Evolutionary conservation across 2,797 vertebrate genomes (phyloP).

Genomic region (Notoglanidium macrostoma): DNA sequence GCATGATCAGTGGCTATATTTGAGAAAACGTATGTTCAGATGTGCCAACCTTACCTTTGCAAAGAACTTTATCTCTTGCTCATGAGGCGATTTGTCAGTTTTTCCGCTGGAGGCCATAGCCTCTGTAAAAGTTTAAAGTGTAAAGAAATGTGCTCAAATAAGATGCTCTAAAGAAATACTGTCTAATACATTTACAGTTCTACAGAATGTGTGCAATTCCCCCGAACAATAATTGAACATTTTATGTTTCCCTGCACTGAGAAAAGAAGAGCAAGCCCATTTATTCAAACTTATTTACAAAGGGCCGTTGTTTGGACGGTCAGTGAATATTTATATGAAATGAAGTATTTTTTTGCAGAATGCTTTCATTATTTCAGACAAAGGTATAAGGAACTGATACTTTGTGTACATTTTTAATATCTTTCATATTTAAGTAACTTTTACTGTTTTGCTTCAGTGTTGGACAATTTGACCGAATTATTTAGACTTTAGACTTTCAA

Average conservation of each 20-base stretch:
- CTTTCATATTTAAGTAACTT: background rate
- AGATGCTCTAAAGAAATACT: background rate
- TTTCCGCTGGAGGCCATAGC: slow-evolving; percentile 95
- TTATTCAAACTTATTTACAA: background rate
- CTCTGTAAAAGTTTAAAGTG: slow-evolving; percentile 77
- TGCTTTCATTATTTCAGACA: background rate
- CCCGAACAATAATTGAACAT: background rate
- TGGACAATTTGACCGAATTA: too few relatives aligned
- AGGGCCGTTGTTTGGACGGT: too few relatives aligned
- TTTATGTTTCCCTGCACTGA: background rate
- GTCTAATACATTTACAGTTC: background rate
- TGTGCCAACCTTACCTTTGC: slow-evolving; percentile 83
- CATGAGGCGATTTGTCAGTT: slow-evolving; percentile 94
- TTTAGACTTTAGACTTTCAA: too few relatives aligned
- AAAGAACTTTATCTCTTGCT: slow-evolving; percentile 99
- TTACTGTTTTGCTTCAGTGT: too few relatives aligned
- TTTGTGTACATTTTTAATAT: background rate
- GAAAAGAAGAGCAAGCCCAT: background rate
- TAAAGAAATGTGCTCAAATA: slow-evolving; percentile 5
- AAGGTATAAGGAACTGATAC: background rate
- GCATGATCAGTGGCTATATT: background rate
- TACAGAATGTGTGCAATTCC: background rate
- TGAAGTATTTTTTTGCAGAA: background rate
- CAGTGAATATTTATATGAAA: background rate
- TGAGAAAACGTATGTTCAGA: background rate